Evolutionary conservation across 2,888 invertebrate species (phyloP).

Genomic region (Griposia aprilina): DNA sequence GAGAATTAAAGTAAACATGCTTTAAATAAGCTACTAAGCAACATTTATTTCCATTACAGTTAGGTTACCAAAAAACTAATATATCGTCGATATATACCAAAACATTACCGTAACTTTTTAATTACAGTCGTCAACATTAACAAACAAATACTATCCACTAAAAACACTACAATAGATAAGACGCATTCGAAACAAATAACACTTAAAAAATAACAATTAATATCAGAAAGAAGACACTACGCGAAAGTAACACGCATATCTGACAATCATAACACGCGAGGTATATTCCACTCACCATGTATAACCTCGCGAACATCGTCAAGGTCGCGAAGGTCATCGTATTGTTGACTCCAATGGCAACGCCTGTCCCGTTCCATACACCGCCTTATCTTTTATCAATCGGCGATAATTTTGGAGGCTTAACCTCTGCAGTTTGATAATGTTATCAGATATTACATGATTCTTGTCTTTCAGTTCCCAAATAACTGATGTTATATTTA

Average conservation of each 20-base stretch:
- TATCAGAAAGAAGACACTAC: conserved; percentile 44
- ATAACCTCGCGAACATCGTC: conserved; percentile 71
- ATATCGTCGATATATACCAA: neutral
- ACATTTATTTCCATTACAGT: neutral
- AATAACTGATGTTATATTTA: conserved; percentile 11
- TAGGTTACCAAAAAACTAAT: neutral
- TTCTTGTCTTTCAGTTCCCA: conserved; percentile 11
- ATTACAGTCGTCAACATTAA: conserved; percentile 4
- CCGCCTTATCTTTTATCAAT: conserved; percentile 51
- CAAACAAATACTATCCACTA: neutral
- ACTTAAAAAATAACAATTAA: conserved; percentile 41
- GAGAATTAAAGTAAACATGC: conserved; percentile 1
- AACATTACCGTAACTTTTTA: neutral
- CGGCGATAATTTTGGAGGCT: conserved; percentile 37
- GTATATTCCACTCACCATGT: conserved; percentile 74
- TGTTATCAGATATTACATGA: conserved; percentile 31
- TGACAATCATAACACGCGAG: conserved; percentile 61
- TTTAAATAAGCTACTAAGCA: neutral
- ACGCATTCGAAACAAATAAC: conserved; percentile 15
- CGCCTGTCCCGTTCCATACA: conserved; percentile 52
- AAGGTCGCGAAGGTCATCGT: conserved; percentile 80
- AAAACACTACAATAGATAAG: neutral
- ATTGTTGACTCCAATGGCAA: conserved; percentile 66
- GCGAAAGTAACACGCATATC: conserved; percentile 58
- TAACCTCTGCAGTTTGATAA: conserved; percentile 40